Percentiles rank a stretch among this genome's conserved stretches.
phyloP scores from a whole-genome alignment of 2,797 vertebrate species.

The Acanthornis magna region DNA sequence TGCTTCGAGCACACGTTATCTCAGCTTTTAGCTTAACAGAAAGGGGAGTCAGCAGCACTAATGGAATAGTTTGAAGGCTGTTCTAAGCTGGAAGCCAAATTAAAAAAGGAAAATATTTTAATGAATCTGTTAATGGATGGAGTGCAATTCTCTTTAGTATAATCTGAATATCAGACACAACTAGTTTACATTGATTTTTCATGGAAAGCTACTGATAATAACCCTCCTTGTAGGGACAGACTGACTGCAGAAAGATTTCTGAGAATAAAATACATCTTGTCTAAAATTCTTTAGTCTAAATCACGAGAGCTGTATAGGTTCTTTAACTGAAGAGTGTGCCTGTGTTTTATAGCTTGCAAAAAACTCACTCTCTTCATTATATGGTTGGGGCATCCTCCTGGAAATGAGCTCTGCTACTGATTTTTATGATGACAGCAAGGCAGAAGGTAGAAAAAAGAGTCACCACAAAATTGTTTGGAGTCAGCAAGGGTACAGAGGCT shows the following conservation, averaged over 20 bases:
- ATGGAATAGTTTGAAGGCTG: not conserved
- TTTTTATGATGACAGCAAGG: not conserved
- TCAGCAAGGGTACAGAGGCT: not conserved
- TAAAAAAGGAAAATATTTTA: not conserved
- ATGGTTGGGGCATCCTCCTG: not conserved
- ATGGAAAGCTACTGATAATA: not conserved
- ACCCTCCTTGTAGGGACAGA: not conserved
- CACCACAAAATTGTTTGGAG: not conserved
- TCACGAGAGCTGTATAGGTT: not conserved
- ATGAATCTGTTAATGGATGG: not conserved
- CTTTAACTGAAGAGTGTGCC: not conserved
- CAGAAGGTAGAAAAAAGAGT: slow-evolving; percentile 4
- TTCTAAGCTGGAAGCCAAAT: not conserved
- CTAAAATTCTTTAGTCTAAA: not conserved
- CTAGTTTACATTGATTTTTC: not conserved
- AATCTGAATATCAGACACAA: not conserved
- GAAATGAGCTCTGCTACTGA: not conserved
- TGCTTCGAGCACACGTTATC: not conserved
- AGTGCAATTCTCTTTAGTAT: not conserved
- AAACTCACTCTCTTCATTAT: not conserved
- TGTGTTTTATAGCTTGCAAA: not conserved
- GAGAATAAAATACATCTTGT: not conserved
- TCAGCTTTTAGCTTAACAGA: slow-evolving; percentile 20
- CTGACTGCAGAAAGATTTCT: not conserved
- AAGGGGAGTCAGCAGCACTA: not conserved